A percentile compares a stretch with the other conserved stretches of the same genome.
These are phyloP conservation scores for Dasyurus viverrinus DNA, from an alignment of 2,113 vertebrate species.

Conservation along the genomic window DNA sequence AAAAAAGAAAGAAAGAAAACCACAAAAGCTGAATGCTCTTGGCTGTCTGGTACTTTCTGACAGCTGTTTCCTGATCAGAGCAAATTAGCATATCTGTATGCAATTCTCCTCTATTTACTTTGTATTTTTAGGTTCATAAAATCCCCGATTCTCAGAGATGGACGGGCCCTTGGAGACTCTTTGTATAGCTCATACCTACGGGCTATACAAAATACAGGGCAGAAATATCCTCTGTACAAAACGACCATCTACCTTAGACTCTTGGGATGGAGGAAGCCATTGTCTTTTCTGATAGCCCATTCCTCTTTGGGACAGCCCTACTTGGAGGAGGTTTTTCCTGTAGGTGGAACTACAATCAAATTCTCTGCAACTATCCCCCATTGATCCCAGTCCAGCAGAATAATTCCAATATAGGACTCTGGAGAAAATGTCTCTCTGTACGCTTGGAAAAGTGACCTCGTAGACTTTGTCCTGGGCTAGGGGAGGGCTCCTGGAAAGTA, in stretches of 20 bases:
- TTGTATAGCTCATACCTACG: background rate
- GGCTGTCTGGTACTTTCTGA: conserved; percentile 35
- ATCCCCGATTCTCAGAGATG: background rate
- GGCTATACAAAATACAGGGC: too few species aligned
- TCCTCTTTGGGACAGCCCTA: background rate
- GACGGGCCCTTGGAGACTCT: background rate
- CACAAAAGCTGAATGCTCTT: conserved; percentile 27
- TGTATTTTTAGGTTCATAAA: conserved; percentile 53
- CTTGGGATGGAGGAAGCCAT: background rate
- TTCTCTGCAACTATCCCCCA: background rate
- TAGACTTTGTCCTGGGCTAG: background rate
- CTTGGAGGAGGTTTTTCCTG: background rate
- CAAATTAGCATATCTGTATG: conserved; percentile 40
- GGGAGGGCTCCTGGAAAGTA: conserved; percentile 6
- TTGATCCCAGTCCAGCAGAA: background rate
- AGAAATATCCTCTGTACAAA: background rate
- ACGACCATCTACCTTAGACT: background rate
- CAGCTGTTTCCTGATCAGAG: conserved; percentile 13
- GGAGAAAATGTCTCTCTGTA: background rate
- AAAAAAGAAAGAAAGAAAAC: background rate
- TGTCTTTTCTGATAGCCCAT: background rate
- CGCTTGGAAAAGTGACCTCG: background rate
- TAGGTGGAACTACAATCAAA: background rate
- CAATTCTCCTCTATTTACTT: conserved; percentile 35
- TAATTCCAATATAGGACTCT: background rate